These are phyloP conservation scores for Conger conger DNA, from an alignment of 2,113 vertebrate species.

Conservation along the genomic window DNA sequence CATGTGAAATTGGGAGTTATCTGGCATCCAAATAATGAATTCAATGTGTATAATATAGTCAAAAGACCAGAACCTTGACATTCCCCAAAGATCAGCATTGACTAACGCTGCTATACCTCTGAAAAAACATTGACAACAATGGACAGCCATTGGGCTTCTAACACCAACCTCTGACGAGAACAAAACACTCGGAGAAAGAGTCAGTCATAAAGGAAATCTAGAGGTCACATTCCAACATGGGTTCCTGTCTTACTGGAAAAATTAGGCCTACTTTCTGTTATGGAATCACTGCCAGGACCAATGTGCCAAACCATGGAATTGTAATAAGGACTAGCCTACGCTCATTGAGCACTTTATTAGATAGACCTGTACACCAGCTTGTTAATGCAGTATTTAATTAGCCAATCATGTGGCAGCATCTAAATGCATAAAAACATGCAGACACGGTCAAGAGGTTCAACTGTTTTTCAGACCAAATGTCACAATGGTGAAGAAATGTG, in stretches of 20 bases:
- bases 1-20: neutral
- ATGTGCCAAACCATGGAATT: constrained; percentile 1
- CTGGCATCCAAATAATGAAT: no score
- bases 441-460: no score
- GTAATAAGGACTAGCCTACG: neutral
- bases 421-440: no score
- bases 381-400: no score
- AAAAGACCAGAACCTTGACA: neutral
- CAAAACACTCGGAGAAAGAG: neutral
- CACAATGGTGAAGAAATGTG: no score
- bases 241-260: neutral
- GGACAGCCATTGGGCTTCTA: neutral
- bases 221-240: neutral
- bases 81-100: neutral
- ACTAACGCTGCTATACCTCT: neutral
- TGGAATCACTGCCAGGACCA: neutral
- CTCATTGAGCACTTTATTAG: no score
- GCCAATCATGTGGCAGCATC: no score
- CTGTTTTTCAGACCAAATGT: no score
- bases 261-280: neutral
- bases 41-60: no score
- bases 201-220: neutral
- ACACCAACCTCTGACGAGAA: neutral
- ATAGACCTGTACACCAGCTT: no score
- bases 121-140: no score